Evolutionary conservation across 2,797 vertebrate genomes (phyloP), one percentile per base, ranked within the genome.

Genomic region (Pseudomugil gertrudae): DNA sequence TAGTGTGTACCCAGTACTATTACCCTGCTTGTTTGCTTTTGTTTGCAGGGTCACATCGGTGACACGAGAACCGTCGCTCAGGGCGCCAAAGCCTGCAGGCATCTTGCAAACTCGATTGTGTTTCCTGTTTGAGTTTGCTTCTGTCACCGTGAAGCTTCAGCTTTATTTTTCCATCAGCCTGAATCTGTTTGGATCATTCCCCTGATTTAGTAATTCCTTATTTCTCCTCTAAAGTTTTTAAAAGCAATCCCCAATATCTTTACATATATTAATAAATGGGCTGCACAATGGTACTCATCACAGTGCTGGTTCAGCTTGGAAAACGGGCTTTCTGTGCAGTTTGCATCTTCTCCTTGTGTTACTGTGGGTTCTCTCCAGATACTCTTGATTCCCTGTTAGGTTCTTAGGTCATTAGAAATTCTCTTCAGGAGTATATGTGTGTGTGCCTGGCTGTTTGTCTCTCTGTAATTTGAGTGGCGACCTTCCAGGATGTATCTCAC

Each of bases 111-210:
- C 63, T 21, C 30, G 15, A 69, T 53, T 69, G 54, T 54, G 24
- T 62, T 32, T 73, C 48, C 61, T n/a, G 0, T 70, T 72, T 77
- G 43, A 66, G 82, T 80, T 83, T 74, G 32, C 66, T 47, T 61
- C 11, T 63, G 30, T 59, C 57, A 57, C 47, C 38, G 63, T 50
- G 55, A 63, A 68, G 75, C 66, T 67, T 68, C 23, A 57, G 52
- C 57, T 63, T n/a, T 63, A 33, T 35, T 65, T 64, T 78, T 89
- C 73, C 67, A 72, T 82, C 69, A 61, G 48, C 53, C 65, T 70
- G 36, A 51, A 30, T 75, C 57, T 71, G 48, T 70, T 76, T 76
- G 63, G 36, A 76, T 84, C 52, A 67, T 60, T 81, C 48, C 48
- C 58, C 17, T 29, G 10, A 36, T 64, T 32, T 57, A 0, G 11